phyloP scores from a whole-genome alignment of 1,140 invertebrate genomes.

The Drosophila pruinosa region DNA sequence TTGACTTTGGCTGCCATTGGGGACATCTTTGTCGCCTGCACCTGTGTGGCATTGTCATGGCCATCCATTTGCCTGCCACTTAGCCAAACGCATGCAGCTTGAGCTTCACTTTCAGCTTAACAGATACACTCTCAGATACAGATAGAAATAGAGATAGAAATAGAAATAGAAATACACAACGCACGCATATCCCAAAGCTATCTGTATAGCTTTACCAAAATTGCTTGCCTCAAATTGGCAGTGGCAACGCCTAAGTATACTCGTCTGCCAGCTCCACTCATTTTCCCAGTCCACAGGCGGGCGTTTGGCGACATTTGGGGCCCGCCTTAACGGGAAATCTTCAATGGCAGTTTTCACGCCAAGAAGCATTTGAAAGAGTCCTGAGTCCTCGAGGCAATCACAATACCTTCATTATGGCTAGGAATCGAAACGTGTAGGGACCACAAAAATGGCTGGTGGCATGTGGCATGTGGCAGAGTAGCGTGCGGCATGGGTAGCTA shows the following conservation, averaged over 20 bases:
- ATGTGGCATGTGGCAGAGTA: conserved; percentile 6
- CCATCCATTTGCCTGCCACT: conserved; percentile 34
- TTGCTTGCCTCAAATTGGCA: conserved; percentile 59
- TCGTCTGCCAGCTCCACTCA: not conserved
- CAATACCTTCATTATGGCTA: conserved; percentile 71
- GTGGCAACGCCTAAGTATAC: conserved; percentile 14
- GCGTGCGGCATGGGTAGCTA: conserved; percentile 22
- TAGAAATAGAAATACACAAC: not conserved
- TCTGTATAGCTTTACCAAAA: conserved; percentile 50
- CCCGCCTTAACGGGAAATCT: conserved; percentile 63
- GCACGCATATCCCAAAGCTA: conserved; percentile 41
- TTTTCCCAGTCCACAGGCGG: not conserved
- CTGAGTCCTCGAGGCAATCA: conserved; percentile 36
- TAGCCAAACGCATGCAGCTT: conserved; percentile 24
- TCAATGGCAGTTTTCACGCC: conserved; percentile 60
- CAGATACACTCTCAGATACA: conserved; percentile 27
- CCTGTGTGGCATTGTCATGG: conserved; percentile 21
- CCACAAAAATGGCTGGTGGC: conserved; percentile 21
- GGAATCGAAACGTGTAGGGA: conserved; percentile 59
- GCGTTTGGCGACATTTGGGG: conserved; percentile 11
- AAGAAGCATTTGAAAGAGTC: conserved; percentile 23
- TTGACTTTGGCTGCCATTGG: not conserved
- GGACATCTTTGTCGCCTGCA: conserved; percentile 63
- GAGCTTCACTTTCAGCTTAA: conserved; percentile 10
- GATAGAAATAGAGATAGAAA: conserved; percentile 9